Base-by-base conservation (phyloP, 2,113 vertebrate genomes). In the Pelodiscus sinensis region DNA sequence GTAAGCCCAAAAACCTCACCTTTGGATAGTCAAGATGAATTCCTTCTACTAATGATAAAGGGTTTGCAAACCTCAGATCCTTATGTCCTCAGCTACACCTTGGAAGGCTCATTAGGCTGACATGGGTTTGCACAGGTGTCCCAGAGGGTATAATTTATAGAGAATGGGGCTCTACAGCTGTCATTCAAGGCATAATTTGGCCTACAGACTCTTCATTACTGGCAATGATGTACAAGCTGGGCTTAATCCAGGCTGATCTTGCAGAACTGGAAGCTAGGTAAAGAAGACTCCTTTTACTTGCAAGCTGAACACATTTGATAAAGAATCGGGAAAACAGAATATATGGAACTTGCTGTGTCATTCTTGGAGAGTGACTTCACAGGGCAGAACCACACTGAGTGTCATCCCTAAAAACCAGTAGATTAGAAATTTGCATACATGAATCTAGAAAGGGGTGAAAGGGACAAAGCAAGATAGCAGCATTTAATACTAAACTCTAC, bases 181-280 rank as follows among this genome's bases (percentile, higher is more conserved):
- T 68, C 31, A 68, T 35, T 68, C 65, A 58, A 78, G 51, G 22
- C 77, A 68, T 55, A 89, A 86, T 12, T 55, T 62, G 38, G 91
- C n/a, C 62, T 77, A 31, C 31, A 54, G 4, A 24, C n/a, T 29
- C 10, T 75, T 88, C 8, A 2, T 44, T 56, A 25, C 62, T 60
- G 71, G 84, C 77, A 88, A 27, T 4, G 51, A 92, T 31, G 9
- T 73, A 5, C 3, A 24, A 4, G 16, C 50, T 90, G 87, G 81
- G 89, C 60, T 38, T 92, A 86, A 93, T 75, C n/a, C 54, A 93
- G 58, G 54, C 31, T 60, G 82, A 92, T 88, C 27, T 79, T 82
- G 15, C 24, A 87, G 73, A 2, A 3, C 0, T 88, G 54, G 51
- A 78, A 88, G 29, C 62, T 65, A 77, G 58, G 35, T 52, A 79